A percentile compares a stretch with the other conserved stretches of the same genome.
phyloP scores from a whole-genome alignment of 2,797 vertebrate genomes.

The Rhinichthys osculus region DNA sequence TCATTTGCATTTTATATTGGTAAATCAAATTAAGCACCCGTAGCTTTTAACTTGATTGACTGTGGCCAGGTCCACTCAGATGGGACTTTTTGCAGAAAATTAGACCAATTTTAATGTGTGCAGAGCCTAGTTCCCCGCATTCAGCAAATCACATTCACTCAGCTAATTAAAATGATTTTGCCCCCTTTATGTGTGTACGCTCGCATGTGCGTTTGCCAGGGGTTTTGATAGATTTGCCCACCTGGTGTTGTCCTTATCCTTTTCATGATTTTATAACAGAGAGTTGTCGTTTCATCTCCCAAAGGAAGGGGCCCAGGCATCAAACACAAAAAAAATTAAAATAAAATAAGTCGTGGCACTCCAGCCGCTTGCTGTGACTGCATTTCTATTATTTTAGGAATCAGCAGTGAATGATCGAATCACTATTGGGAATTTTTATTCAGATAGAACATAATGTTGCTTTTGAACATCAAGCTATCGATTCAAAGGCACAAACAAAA shows the following conservation, averaged over 20 bases:
- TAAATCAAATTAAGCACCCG: constrained; percentile 99
- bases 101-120: constrained; percentile 98
- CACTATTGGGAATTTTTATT: constrained; percentile 22
- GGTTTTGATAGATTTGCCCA: constrained; percentile 92
- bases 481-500: background rate
- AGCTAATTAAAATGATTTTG: constrained; percentile 99
- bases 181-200: constrained; percentile 62
- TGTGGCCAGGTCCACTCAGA: constrained; percentile 95
- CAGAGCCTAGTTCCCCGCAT: constrained; percentile 85
- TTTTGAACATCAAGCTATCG: background rate
- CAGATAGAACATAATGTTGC: background rate
- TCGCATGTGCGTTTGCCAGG: constrained; percentile 76
- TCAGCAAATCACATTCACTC: constrained; percentile 96
- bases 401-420: constrained; percentile 11
- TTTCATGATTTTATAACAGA: constrained; percentile 69
- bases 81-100: constrained; percentile 98
- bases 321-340: constrained; percentile 28
- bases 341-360: constrained; percentile 34
- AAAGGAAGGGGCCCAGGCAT: constrained; percentile 41
- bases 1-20: constrained; percentile 99
- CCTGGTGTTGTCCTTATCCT: constrained; percentile 88
- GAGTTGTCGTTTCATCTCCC: constrained; percentile 54
- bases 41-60: constrained; percentile 99
- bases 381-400: constrained; percentile 25
- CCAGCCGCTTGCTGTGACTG: constrained; percentile 23